Evolutionary conservation across 1,140 invertebrate genomes (phyloP).

Genomic region (Neelides sp.): DNA sequence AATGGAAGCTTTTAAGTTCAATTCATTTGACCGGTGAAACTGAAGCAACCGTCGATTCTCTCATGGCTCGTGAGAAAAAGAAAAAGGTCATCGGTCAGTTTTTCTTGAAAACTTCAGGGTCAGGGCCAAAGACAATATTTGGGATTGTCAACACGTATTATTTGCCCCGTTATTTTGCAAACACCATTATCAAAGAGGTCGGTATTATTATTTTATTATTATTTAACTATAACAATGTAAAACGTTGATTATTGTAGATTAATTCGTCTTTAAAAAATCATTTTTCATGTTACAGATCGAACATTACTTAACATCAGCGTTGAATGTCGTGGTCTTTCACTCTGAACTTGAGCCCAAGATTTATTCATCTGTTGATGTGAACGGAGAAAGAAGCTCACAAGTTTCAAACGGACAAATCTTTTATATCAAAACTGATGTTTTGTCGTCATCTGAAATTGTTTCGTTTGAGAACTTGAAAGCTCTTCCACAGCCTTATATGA

Average conservation of each 20-base stretch:
- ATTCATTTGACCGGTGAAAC: conserved; percentile 9
- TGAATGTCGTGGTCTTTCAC: conserved; percentile 19
- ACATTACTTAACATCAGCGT: background rate
- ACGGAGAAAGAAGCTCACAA: too few relatives aligned
- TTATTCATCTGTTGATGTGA: too few relatives aligned
- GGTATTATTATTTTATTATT: background rate
- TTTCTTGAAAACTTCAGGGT: background rate
- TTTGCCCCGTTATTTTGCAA: conserved; percentile 10
- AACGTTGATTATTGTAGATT: background rate
- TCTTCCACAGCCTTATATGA: conserved; percentile 13
- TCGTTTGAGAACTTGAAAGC: background rate
- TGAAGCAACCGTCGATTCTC: conserved; percentile 15
- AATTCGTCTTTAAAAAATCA: background rate
- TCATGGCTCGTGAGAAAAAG: conserved; percentile 5
- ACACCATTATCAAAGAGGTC: conserved; percentile 12
- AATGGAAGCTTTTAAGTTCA: conserved; percentile 6
- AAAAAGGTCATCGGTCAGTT: conserved; percentile 7
- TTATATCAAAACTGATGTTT: background rate
- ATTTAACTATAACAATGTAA: too few relatives aligned
- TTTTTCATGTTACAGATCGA: background rate
- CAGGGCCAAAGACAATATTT: conserved; percentile 10
- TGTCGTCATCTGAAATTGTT: background rate
- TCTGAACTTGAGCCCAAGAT: conserved; percentile 11
- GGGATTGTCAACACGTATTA: conserved; percentile 12
- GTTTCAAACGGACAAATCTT: background rate